These are phyloP conservation scores for Celastrina argiolus DNA, from an alignment of 2,888 invertebrate genomes.

Conservation along the genomic window DNA sequence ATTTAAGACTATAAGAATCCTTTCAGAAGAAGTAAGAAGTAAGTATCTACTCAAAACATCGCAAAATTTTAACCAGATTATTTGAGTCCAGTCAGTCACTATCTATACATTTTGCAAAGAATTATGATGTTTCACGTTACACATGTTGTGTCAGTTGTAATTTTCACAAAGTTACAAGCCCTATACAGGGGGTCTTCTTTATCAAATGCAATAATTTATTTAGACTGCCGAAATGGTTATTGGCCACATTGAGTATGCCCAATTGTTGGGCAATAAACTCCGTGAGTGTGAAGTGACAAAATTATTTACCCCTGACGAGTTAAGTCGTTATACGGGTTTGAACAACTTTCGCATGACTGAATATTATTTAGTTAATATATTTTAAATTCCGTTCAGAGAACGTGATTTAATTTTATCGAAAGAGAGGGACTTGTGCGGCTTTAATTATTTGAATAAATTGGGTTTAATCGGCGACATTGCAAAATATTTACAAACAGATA, in stretches of 20 bases:
- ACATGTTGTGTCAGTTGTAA: background rate
- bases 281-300: conserved; percentile 17
- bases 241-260: background rate
- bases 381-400: background rate
- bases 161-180: background rate
- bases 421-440: background rate
- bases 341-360: conserved; percentile 35
- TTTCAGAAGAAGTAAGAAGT: too few species aligned
- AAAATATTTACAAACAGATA: too few species aligned
- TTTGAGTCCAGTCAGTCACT: too few species aligned
- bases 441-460: background rate
- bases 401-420: background rate
- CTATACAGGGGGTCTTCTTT: conserved; percentile 16
- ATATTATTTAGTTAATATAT: conserved; percentile 22
- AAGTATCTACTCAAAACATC: too few species aligned
- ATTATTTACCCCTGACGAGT: conserved; percentile 21
- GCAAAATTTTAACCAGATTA: too few species aligned
- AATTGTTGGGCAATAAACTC: background rate
- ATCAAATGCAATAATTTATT: conserved; percentile 16
- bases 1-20: too few species aligned
- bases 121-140: conserved; percentile 5
- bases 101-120: too few species aligned
- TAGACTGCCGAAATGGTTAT: background rate
- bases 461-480: background rate
- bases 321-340: background rate